Conservation (phyloP, 2,888 invertebrate genomes). For the Acleris holmiana region DNA sequence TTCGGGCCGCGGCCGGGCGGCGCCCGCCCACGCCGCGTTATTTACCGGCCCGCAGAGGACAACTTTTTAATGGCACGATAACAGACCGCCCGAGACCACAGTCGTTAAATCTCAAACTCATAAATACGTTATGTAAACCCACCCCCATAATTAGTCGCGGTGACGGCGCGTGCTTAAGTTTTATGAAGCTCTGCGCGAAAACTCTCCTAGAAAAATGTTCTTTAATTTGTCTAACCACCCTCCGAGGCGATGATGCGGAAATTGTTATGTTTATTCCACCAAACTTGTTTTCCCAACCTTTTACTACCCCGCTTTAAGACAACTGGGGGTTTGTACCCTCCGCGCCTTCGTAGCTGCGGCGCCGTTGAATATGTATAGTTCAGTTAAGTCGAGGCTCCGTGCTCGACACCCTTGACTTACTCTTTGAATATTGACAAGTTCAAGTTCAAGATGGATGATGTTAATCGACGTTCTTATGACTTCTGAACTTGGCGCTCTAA, state of each 20-base stretch:
- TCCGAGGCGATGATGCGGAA: slow-evolving; percentile 74
- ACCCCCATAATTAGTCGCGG: slow-evolving; percentile 83
- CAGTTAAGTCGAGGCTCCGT: slow-evolving; percentile 59
- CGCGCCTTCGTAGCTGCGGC: slow-evolving; percentile 51
- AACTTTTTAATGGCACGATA: slow-evolving; percentile 83
- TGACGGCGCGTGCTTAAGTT: slow-evolving; percentile 81
- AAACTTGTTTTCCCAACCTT: slow-evolving; percentile 67
- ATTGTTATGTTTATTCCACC: slow-evolving; percentile 76
- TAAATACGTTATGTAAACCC: slow-evolving; percentile 84
- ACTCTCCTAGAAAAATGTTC: slow-evolving; percentile 74
- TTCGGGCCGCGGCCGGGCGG: slow-evolving; percentile 21
- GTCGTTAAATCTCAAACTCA: slow-evolving; percentile 81
- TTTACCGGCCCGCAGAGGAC: slow-evolving; percentile 79
- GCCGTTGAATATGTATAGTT: slow-evolving; percentile 70
- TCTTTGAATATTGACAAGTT: slow-evolving; percentile 49
- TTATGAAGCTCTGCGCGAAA: slow-evolving; percentile 72
- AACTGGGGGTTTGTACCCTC: slow-evolving; percentile 67
- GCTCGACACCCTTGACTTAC: slow-evolving; percentile 51
- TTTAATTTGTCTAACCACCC: slow-evolving; percentile 77
- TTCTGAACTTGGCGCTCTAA: slow-evolving; percentile 3
- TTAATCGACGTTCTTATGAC: slow-evolving; percentile 7
- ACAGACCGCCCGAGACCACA: slow-evolving; percentile 80
- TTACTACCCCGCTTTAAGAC: slow-evolving; percentile 70
- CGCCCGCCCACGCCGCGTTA: slow-evolving; percentile 66
- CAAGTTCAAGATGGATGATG: slow-evolving; percentile 38